Evolutionary conservation across 2,113 vertebrate genomes (phyloP).

Genomic region (Theristicus caerulescens): DNA sequence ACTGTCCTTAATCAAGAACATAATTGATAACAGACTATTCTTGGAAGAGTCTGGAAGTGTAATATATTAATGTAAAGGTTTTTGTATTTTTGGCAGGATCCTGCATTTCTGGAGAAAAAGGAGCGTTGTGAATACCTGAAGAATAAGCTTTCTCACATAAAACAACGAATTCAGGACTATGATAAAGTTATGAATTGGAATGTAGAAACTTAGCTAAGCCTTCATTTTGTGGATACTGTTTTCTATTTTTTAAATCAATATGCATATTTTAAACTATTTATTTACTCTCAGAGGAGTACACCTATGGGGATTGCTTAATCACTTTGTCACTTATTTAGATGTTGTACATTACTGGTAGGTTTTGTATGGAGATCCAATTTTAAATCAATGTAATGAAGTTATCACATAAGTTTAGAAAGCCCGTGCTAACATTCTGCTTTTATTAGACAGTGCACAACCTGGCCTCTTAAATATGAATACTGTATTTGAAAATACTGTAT

Average conservation of each 20-base stretch:
- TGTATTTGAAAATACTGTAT: neutral
- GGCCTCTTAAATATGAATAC: neutral
- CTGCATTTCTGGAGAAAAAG: slow-evolving; percentile 89
- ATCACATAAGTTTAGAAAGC: neutral
- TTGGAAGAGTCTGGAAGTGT: neutral
- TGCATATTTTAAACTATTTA: slow-evolving; percentile 60
- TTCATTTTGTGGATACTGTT: neutral
- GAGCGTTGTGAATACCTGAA: slow-evolving; percentile 96
- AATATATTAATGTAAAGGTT: neutral
- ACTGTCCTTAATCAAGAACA: neutral
- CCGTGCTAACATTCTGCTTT: neutral
- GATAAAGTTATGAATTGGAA: slow-evolving; percentile 94
- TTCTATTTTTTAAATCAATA: neutral
- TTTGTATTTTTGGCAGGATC: slow-evolving; percentile 79
- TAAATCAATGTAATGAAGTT: neutral
- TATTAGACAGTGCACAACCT: neutral
- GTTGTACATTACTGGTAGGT: neutral
- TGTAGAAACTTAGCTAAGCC: slow-evolving; percentile 62
- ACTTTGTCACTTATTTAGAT: neutral
- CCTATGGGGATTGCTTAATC: slow-evolving; percentile 8
- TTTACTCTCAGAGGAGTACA: slow-evolving; percentile 36
- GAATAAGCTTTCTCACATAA: slow-evolving; percentile 95
- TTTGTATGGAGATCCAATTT: neutral
- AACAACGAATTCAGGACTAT: slow-evolving; percentile 94
- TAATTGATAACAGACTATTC: neutral